Evolutionary conservation across 1,140 invertebrate species (phyloP).

Genomic region (Diachasmimorpha longicaudata): DNA sequence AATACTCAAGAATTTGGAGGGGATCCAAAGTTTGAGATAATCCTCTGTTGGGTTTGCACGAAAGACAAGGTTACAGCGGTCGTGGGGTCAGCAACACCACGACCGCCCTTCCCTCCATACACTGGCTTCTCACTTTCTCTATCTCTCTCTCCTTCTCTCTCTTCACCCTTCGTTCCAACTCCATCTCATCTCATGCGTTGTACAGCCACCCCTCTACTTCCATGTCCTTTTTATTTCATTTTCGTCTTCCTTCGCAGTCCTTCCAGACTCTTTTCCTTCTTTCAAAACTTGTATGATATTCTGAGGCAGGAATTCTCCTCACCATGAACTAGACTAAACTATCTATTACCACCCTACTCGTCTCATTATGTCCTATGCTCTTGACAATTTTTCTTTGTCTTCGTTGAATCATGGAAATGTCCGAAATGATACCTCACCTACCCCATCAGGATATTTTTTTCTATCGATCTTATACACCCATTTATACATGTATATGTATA

Average conservation of each 20-base stretch:
- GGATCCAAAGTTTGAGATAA: neutral
- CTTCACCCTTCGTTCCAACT: conserved; percentile 25
- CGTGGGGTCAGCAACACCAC: conserved; percentile 61
- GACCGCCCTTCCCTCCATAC: conserved; percentile 43
- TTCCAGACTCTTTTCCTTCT: neutral
- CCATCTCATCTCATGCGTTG: conserved; percentile 19
- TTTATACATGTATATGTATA: too few relatives aligned
- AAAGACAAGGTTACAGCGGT: conserved; percentile 58
- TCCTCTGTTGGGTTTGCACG: conserved; percentile 18
- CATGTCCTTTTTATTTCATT: conserved; percentile 34
- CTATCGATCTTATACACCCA: too few relatives aligned
- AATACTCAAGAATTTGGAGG: too few relatives aligned
- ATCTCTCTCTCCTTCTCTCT: conserved; percentile 12
- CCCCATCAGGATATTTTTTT: too few relatives aligned
- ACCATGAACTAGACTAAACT: neutral
- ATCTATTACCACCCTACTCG: neutral
- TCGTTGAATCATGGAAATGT: too few relatives aligned
- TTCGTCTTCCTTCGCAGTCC: conserved; percentile 26
- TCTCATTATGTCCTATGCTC: too few relatives aligned
- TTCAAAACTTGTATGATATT: neutral
- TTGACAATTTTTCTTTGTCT: too few relatives aligned
- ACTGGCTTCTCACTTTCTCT: conserved; percentile 17
- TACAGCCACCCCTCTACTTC: conserved; percentile 10
- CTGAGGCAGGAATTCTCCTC: neutral
- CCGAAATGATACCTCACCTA: too few relatives aligned